These are phyloP conservation scores for Sebastes fasciatus DNA, from an alignment of 2,113 vertebrate genomes.

Conservation along the genomic window DNA sequence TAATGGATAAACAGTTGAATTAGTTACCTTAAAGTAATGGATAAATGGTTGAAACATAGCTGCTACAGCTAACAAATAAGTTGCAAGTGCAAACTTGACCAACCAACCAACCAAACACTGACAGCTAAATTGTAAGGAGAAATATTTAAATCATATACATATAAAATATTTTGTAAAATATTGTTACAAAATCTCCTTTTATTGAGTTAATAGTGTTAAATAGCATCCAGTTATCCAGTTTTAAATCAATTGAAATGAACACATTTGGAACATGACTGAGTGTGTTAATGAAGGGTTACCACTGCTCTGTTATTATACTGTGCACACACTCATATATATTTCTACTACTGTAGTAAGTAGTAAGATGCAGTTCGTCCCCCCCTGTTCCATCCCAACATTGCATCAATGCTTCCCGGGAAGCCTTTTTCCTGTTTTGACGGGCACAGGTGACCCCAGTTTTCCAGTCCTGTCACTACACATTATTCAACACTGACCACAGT, in stretches of 20 bases:
- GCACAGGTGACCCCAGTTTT: constrained; percentile 43
- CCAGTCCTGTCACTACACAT: constrained; percentile 14
- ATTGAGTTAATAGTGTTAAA: background rate
- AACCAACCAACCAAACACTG: background rate
- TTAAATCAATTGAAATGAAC: background rate
- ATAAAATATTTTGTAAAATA: too few relatives aligned
- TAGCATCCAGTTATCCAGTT: background rate
- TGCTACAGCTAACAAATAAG: background rate
- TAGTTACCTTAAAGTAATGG: background rate
- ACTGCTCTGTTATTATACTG: background rate
- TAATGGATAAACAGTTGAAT: background rate
- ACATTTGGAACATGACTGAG: background rate
- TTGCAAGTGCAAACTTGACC: background rate
- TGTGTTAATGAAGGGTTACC: background rate
- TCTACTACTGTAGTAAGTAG: too few relatives aligned
- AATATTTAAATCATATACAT: too few relatives aligned
- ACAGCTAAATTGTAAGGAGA: background rate
- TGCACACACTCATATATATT: background rate
- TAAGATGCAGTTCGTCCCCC: background rate
- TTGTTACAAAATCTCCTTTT: background rate
- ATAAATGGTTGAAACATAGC: too few relatives aligned
- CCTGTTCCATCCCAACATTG: background rate
- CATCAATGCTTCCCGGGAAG: constrained; percentile 2
- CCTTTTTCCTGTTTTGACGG: constrained; percentile 50
- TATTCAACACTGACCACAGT: constrained; percentile 11